Conservation (phyloP, 2,888 invertebrate species). For the Melangyna quadrimaculata region DNA sequence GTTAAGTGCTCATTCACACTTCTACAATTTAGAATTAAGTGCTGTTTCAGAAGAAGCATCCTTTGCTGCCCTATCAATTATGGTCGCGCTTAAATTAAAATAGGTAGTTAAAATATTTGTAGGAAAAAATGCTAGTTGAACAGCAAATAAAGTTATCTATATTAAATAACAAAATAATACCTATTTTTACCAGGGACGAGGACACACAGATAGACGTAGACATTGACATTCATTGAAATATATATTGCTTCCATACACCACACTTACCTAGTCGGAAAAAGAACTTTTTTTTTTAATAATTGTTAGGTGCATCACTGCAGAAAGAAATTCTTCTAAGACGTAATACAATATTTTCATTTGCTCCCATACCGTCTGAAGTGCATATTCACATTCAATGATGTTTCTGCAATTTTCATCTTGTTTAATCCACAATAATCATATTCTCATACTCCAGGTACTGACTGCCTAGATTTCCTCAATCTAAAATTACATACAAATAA, state of each 20-base stretch:
- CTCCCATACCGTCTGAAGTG: slow-evolving; percentile 23
- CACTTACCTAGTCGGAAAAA: background rate
- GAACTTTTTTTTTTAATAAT: background rate
- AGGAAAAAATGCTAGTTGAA: too few species aligned
- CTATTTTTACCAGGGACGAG: background rate
- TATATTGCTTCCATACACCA: background rate
- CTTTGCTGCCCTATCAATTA: too few species aligned
- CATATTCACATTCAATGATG: slow-evolving; percentile 29
- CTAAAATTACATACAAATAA: slow-evolving; percentile 58
- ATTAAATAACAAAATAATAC: background rate
- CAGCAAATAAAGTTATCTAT: background rate
- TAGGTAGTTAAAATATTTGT: too few species aligned
- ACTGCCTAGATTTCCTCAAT: slow-evolving; percentile 61
- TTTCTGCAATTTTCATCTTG: slow-evolving; percentile 35
- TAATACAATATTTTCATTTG: slow-evolving; percentile 47
- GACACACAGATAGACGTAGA: background rate
- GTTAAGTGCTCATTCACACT: too few species aligned
- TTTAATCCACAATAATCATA: slow-evolving; percentile 39
- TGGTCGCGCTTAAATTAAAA: too few species aligned
- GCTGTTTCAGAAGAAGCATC: too few species aligned
- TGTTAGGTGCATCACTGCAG: slow-evolving; percentile 12
- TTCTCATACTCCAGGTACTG: slow-evolving; percentile 42
- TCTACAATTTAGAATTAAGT: too few species aligned
- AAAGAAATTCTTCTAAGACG: slow-evolving; percentile 7
- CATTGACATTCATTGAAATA: background rate